Evolutionary conservation across 2,797 vertebrate species (phyloP).

Genomic region (Coregonus suidteri): DNA sequence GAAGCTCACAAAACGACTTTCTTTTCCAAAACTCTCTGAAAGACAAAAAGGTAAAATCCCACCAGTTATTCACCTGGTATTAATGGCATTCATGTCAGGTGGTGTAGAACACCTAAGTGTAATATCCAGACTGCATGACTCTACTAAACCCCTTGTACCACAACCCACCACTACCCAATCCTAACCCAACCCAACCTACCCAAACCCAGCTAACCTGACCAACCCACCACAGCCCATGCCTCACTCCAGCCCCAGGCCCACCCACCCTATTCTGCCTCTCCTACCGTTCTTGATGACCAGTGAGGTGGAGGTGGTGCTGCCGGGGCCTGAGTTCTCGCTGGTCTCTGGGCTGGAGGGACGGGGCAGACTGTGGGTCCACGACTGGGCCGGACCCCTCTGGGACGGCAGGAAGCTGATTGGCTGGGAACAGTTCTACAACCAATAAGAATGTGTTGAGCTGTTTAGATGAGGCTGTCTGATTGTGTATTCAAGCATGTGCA

Average conservation of each 20-base stretch:
- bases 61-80: not conserved
- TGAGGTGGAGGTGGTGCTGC: slow-evolving; percentile 61
- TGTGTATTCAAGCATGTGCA: too few species aligned
- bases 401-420: slow-evolving; percentile 80
- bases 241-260: not conserved
- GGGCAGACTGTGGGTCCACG: slow-evolving; percentile 74
- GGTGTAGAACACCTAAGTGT: not conserved
- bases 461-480: not conserved
- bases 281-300: slow-evolving; percentile 82
- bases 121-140: not conserved
- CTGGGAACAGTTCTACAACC: slow-evolving; percentile 84
- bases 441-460: slow-evolving; percentile 12
- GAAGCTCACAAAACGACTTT: slow-evolving; percentile 69
- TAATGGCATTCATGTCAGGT: not conserved
- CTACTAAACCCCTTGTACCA: too few species aligned
- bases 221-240: not conserved
- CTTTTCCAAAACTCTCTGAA: slow-evolving; percentile 77
- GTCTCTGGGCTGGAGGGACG: slow-evolving; percentile 73
- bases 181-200: too few species aligned
- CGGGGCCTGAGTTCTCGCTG: slow-evolving; percentile 63
- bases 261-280: slow-evolving; percentile 6
- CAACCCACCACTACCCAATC: too few species aligned
- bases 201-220: not conserved
- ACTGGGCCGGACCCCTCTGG: slow-evolving; percentile 69
- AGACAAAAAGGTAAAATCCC: slow-evolving; percentile 18